Evolutionary conservation across 2,888 invertebrate species (phyloP), one percentile per base, ranked within the genome.

Genomic region (Pseudococcus longispinus): DNA sequence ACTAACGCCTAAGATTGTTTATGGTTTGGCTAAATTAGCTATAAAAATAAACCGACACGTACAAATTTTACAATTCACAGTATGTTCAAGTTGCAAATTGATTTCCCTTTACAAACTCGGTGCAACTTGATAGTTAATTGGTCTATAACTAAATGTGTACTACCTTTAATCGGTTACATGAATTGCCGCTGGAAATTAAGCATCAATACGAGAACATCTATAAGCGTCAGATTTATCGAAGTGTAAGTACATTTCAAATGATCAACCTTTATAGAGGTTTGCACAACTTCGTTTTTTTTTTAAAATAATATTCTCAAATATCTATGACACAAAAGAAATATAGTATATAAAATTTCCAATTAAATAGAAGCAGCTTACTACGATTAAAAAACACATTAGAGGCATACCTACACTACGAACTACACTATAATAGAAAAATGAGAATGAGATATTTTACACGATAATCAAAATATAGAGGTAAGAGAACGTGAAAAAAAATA

Each of bases 121-220:
- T 70, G 70, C 70, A 70, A 70, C 70, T 70, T 70, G 70, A 29
- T 37, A 37, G 9, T 5, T 37, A 37, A 37, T 70, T 29, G 70
- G 6, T 29, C 29, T 70, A 70, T 70, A 29, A 70, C 70, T 70
- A 70, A 70, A 70, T 29, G 70, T 70, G 70, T 70, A 70, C 70
- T 70, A 70, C 70, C 70, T 70, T 70, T 29, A 70, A 70, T 70
- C 70, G 70, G 70, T 70, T 70, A 70, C 70, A 70, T 70, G 70
- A 70, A 70, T 70, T 70, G 70, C 29, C 70, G 70, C 70, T 70
- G 70, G 70, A 70, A 70, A 70, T 70, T 26, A 70, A 70, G 70
- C 70, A 70, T 70, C 70, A 70, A 70, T 70, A 70, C 70, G 70
- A 70, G 70, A 70, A 70, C 70, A 29, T 70, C 70, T 70, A 70